Evolutionary conservation across 1,140 invertebrate genomes (phyloP), one percentile per base, ranked within the genome.

Genomic region (Myzus persicae): DNA sequence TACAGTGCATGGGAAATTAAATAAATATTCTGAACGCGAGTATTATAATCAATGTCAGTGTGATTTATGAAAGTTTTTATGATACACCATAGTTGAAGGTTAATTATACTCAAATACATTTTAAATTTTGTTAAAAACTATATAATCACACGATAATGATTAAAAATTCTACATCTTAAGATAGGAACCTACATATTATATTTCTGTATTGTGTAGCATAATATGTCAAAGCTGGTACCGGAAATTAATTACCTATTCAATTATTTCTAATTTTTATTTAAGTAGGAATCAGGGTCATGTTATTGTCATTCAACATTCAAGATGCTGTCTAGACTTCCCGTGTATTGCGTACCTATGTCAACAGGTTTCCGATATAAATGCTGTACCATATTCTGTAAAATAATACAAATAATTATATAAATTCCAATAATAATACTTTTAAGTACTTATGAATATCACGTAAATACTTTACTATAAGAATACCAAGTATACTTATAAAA

Each of bases 41-140:
- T n/a, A 76, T 76, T 76, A n/a, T 76, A n/a, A 76, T 76, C 59
- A 76, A 76, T 76, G 59, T 76, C 59, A 18, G n/a, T 76, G 59
- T n/a, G 4, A 76, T 76, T 76, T n/a, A 76, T 76, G 59, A 76
- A 76, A 76, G 59, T 36, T 76, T n/a, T 76, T 76, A 76, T 76
- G n/a, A n/a, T n/a, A n/a, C n/a, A n/a, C 14, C 4, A 76, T n/a
- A 76, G 9, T n/a, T 76, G 59, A 76, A 76, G 59, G 59, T 76
- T 76, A 76, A 76, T 76, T 76, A 36, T 76, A 76, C n/a, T 24
- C 14, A 76, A 76, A 76, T 76, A n/a, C 5, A 76, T n/a, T 76
- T 76, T 6, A n/a, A 18, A 76, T 76, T 76, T n/a, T 76, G n/a
- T n/a, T 76, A 18, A 76, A 76, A 76, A 67, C 36, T n/a, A n/a